Base-by-base conservation (phyloP, 2,113 vertebrate genomes). In the Cephalophus harveyi region DNA sequence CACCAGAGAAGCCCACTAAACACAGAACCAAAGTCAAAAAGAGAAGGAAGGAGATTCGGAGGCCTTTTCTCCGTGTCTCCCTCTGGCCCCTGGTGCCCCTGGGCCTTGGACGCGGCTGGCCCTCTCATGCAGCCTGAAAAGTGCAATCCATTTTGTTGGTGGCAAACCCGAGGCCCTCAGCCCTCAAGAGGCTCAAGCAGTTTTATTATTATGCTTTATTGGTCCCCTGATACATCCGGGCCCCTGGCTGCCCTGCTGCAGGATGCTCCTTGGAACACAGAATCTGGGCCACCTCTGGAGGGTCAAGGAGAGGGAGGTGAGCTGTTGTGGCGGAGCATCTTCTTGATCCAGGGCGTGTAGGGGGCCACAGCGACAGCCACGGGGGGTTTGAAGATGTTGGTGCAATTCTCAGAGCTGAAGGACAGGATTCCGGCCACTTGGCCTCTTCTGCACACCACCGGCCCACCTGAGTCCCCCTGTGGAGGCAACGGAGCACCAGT, bases 381-480 rank as follows among this genome's bases (percentile, higher is more conserved):
- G 0, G 98, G 89, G 0, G 97, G 98, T 74, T 96, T 95, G 48
- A 93, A 76, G 0, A 55, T 17, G 64, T 97, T 0, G 0, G 28
- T 10, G 78, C 9, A 0, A 0, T 0, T 0, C 60, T 0, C 0
- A 3, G 15, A 30, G 96, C 97, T 96, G 92, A 97, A 98, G 54
- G 98, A 3, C 11, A 98, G 92, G 0, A 98, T 87, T 1, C 97
- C 95, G 16, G 96, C 97, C 0, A 82, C 55, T 0, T 13, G 17
- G 48, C 8, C 76, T 87, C 36, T 40, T n/a, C 94, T 74, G 5
- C 97, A 98, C 82, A 98, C 95, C 95, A 97, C 0, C 0, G 97
- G 98, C 0, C 97, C 17, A 0, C 98, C 97, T 0, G 97, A 98
- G 96, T 98, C 98, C 14, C 97, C 98, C 98, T 98, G 91, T 0